Base-by-base conservation (phyloP, 2,797 vertebrate genomes). In the Acrossocheilus wenchowensis region DNA sequence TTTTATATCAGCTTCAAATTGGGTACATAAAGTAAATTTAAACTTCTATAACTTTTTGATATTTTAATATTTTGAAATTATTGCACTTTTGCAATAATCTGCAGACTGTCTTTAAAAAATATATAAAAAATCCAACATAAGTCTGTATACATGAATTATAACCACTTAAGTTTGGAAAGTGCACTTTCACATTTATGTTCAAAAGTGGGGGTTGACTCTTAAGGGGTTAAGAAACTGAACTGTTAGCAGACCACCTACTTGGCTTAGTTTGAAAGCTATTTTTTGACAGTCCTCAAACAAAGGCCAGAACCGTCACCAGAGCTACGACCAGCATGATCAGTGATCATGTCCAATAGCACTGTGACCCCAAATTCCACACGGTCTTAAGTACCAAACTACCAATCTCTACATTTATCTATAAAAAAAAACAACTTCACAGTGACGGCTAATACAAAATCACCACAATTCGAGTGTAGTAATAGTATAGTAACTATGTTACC, bases 271-370 rank as follows among this genome's bases (percentile, higher is more conserved):
- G 10, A 26, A 26, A 11, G n/a, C 60, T 62, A 17, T 68, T 68
- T 68, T 66, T 19, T 68, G 26, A 36, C 64, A 68, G 14, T 36
- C 30, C 64, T 7, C 30, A 62, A 62, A 62, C 60, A 68, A 68
- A 68, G 15, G 0, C 30, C 30, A 68, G 96, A 88, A 98, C 96
- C 71, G 98, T 98, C 83, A 99, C 97, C 92, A 99, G 91, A 30
- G 97, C 97, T 92, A 99, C 98, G 2, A 98, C 90, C 91, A 99
- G 94, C 39, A 97, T 98, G 87, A 98, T 97, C 87, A 99, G 21
- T 60, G 57, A 57, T 57, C 21, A 23, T 98, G 90, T 99, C 98
- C 90, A 98, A 98, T 87, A 99, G 94, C 97, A 99, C 98, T 9
- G 30, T 34, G 15, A 68, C 64, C 14, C 0, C 62, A 66, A 17